phyloP scores from a whole-genome alignment of 53 echinoderm and acorn worm genomes.

The Holothuria leucospilota region DNA sequence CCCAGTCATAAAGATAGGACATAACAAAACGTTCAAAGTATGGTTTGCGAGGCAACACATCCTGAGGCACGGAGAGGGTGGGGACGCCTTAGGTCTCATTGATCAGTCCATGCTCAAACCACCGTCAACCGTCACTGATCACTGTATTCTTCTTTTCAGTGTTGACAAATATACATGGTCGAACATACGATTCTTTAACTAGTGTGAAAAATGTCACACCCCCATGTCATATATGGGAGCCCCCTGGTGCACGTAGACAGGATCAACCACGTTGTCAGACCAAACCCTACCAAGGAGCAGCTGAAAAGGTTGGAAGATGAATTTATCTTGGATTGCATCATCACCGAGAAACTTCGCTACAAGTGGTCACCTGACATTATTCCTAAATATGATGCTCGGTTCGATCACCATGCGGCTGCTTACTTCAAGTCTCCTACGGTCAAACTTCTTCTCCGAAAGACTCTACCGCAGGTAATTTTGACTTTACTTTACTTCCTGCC shows the following conservation, averaged over 20 bases:
- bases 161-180: too few relatives aligned
- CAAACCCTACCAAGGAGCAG: slow-evolving; percentile 39
- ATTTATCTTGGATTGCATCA: slow-evolving; percentile 86
- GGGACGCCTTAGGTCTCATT: too few relatives aligned
- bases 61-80: too few relatives aligned
- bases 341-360: slow-evolving; percentile 80
- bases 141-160: too few relatives aligned
- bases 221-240: slow-evolving; percentile 14
- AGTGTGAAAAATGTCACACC: slow-evolving; percentile 6
- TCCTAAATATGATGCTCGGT: slow-evolving; percentile 86
- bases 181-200: too few relatives aligned
- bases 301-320: slow-evolving; percentile 67
- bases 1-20: too few relatives aligned
- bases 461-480: slow-evolving; percentile 66
- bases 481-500: too few relatives aligned
- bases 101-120: too few relatives aligned
- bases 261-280: not conserved
- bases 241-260: slow-evolving; percentile 24
- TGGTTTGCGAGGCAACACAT: too few relatives aligned
- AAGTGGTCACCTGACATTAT: slow-evolving; percentile 96
- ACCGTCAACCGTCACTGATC: too few relatives aligned
- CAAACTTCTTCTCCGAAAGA: slow-evolving; percentile 61
- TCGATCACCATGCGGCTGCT: slow-evolving; percentile 70
- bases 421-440: slow-evolving; percentile 86
- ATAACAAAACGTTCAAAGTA: too few relatives aligned